Percentiles rank a stretch among this genome's conserved stretches.
These are phyloP conservation scores for Ormia ochracea DNA, from an alignment of 2,888 invertebrate genomes.

Conservation along the genomic window DNA sequence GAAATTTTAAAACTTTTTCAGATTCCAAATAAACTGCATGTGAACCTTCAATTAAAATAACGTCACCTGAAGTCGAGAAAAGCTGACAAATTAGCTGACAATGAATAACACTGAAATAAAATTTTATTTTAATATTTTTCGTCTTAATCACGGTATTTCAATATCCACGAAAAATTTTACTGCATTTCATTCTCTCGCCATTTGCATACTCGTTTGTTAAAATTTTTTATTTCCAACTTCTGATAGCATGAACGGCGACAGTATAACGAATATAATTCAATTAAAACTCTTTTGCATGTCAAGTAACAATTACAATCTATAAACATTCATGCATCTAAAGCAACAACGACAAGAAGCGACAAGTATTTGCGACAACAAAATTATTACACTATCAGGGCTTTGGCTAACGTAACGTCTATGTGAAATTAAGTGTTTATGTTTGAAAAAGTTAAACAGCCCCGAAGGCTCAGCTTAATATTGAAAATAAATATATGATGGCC, in stretches of 20 bases:
- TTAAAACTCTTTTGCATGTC: slow-evolving; percentile 76
- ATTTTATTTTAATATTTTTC: neutral
- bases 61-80: too few species aligned
- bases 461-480: slow-evolving; percentile 44
- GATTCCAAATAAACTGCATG: too few species aligned
- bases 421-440: slow-evolving; percentile 57
- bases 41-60: too few species aligned
- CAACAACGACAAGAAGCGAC: slow-evolving; percentile 32
- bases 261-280: slow-evolving; percentile 75
- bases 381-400: slow-evolving; percentile 36
- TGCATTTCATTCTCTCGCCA: neutral
- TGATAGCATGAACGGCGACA: slow-evolving; percentile 54
- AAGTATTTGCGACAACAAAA: slow-evolving; percentile 41
- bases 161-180: neutral
- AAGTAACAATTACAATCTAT: slow-evolving; percentile 73
- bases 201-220: neutral
- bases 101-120: too few species aligned
- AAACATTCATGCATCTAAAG: slow-evolving; percentile 62
- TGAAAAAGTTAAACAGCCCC: slow-evolving; percentile 60
- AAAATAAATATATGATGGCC: slow-evolving; percentile 48
- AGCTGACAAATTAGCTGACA: too few species aligned
- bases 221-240: slow-evolving; percentile 10
- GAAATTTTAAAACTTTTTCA: too few species aligned
- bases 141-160: neutral
- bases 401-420: slow-evolving; percentile 28